Conservation (phyloP, 2,888 invertebrate genomes). For the Acanthacorydalis orientalis region DNA sequence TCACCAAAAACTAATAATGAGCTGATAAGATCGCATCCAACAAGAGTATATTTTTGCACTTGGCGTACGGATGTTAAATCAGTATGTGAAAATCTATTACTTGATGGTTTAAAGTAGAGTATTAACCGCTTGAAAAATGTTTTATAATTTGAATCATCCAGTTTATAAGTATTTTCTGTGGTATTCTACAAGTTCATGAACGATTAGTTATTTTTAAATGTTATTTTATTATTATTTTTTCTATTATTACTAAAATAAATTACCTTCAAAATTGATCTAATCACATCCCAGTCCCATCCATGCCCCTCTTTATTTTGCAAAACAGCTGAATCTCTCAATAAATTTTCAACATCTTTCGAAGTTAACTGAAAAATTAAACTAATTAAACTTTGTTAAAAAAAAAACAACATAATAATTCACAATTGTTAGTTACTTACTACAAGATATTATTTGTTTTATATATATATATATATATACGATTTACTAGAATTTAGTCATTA, state of each 20-base stretch:
- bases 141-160: conserved; percentile 47
- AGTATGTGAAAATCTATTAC: conserved; percentile 71
- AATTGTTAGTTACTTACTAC: no score
- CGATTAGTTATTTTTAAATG: conserved; percentile 1
- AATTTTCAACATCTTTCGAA: conserved; percentile 32
- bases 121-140: conserved; percentile 60
- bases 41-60: conserved; percentile 45
- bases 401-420: no score
- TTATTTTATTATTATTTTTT: conserved; percentile 12
- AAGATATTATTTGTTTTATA: no score
- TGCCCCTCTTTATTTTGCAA: conserved; percentile 62
- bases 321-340: conserved; percentile 69
- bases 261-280: conserved; percentile 66
- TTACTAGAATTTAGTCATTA: no score
- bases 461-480: no score
- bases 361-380: conserved; percentile 17
- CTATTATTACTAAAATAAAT: conserved; percentile 12
- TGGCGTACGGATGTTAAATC: conserved; percentile 45
- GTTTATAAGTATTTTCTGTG: conserved; percentile 31
- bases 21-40: conserved; percentile 57
- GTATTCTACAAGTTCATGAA: conserved; percentile 11
- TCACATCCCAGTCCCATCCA: conserved; percentile 88
- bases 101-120: conserved; percentile 74
- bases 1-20: conserved; percentile 39
- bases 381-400: not conserved